These are phyloP conservation scores for Lampris megalopsis DNA, from an alignment of 2,113 vertebrate genomes.

Conservation along the genomic window DNA sequence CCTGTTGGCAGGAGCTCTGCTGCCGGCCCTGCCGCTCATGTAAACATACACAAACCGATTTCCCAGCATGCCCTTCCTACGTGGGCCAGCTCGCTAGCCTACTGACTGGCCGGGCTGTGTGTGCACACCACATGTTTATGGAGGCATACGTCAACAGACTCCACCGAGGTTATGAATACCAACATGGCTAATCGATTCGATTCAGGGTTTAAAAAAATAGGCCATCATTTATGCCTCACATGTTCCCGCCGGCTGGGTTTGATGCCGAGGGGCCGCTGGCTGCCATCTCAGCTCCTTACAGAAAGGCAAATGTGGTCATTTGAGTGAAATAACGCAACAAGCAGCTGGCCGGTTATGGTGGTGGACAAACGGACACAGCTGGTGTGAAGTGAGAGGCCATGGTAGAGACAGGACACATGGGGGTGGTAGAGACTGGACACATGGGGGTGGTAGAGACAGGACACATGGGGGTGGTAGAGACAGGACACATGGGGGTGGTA, in stretches of 20 bases:
- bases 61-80: slow-evolving; percentile 52
- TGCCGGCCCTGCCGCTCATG: slow-evolving; percentile 56
- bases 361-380: too few relatives aligned
- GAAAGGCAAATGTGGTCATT: too few relatives aligned
- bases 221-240: slow-evolving; percentile 64
- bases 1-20: slow-evolving; percentile 67
- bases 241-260: slow-evolving; percentile 57
- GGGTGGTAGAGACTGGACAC: too few relatives aligned
- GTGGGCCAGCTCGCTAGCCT: slow-evolving; percentile 52
- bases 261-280: slow-evolving; percentile 57
- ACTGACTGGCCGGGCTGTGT: slow-evolving; percentile 54
- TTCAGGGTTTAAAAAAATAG: slow-evolving; percentile 77
- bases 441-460: neutral
- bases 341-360: too few relatives aligned
- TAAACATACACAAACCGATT: slow-evolving; percentile 70
- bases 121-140: slow-evolving; percentile 77
- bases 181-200: slow-evolving; percentile 84
- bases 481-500: too few relatives aligned
- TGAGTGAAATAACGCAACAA: too few relatives aligned
- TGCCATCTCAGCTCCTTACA: slow-evolving; percentile 21
- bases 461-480: too few relatives aligned
- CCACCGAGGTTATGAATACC: slow-evolving; percentile 82
- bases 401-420: neutral
- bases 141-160: slow-evolving; percentile 81
- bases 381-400: too few relatives aligned